Base-by-base conservation (phyloP, 1,140 invertebrate species). In the Drosophila mauritiana region DNA sequence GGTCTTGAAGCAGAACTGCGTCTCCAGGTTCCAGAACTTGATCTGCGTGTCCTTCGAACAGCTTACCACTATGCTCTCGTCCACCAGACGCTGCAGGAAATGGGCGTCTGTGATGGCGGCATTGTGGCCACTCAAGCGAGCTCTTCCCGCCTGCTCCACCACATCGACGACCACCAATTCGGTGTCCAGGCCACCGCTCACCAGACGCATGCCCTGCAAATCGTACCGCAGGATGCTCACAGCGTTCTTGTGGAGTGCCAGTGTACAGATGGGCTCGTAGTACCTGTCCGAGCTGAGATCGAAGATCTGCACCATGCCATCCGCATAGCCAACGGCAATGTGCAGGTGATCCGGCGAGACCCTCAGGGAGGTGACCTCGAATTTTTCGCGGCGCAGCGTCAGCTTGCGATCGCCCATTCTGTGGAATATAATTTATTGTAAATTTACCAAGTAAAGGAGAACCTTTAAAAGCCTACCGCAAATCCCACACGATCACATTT, bases 11-110 rank as follows among this genome's bases (percentile, higher is more conserved):
- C 98, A 99, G 90, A 98, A 97, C 83, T 98, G 96, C 22, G 97
- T 98, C 70, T 97, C 95, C 56, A 99, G 93, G 93, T 99, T 97
- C 98, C 98, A 99, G 91, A 99, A 98, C 91, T 99, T 99, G 0
- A 99, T 94, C 92, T 97, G 97, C 13, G 96, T 96, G 92, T 99
- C 99, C 92, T 98, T 98, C 2, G 98, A 99, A 54, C 96, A 95
- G 73, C 98, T 97, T 10, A 99, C 94, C 76, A 98, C 95, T 81
- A 98, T 96, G 42, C 95, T 93, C 31, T 93, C 91, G 53, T 90
- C 84, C 10, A 82, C 89, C 6, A 92, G 46, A 34, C 94, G 93
- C 27, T 95, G 94, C 85, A 99, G 94, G 91, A 99, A 99, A 11
- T 94, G 86, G 0, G 97, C 93, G 93, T 97, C 95, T 0, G 98